These are phyloP conservation scores for Thunnus thynnus DNA, from an alignment of 2,113 vertebrate species.

Conservation along the genomic window DNA sequence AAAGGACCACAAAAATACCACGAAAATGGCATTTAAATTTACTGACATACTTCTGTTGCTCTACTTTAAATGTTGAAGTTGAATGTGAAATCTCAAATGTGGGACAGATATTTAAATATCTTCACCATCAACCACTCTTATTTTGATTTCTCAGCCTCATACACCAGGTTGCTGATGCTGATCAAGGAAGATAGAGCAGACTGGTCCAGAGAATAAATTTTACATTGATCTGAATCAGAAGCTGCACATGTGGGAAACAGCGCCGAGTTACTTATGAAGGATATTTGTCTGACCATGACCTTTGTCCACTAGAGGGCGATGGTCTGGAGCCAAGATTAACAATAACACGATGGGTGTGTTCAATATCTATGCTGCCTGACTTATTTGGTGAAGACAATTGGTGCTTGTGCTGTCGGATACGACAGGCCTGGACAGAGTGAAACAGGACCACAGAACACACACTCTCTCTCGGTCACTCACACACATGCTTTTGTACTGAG, in stretches of 20 bases:
- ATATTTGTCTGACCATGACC: neutral
- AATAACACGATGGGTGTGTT: slow-evolving; percentile 20
- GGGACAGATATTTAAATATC: neutral
- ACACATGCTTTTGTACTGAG: neutral
- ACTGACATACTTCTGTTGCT: neutral
- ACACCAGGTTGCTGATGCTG: too few species aligned
- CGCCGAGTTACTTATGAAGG: neutral
- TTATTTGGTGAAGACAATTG: slow-evolving; percentile 17
- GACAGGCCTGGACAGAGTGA: slow-evolving; percentile 19
- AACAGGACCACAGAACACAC: neutral
- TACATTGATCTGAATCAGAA: neutral
- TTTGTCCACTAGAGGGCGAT: slow-evolving; percentile 8
- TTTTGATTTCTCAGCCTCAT: neutral
- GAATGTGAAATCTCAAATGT: neutral
- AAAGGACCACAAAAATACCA: neutral
- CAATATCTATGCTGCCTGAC: slow-evolving; percentile 9
- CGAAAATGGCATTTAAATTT: neutral
- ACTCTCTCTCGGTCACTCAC: neutral
- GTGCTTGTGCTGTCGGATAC: slow-evolving; percentile 23
- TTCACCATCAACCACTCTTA: neutral
- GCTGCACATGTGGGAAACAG: neutral
- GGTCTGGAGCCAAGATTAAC: slow-evolving; percentile 22
- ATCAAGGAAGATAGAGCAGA: neutral
- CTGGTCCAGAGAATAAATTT: neutral
- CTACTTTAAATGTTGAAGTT: neutral